phyloP scores from a whole-genome alignment of 2,888 invertebrate species.

The Pediacus dermestoides region DNA sequence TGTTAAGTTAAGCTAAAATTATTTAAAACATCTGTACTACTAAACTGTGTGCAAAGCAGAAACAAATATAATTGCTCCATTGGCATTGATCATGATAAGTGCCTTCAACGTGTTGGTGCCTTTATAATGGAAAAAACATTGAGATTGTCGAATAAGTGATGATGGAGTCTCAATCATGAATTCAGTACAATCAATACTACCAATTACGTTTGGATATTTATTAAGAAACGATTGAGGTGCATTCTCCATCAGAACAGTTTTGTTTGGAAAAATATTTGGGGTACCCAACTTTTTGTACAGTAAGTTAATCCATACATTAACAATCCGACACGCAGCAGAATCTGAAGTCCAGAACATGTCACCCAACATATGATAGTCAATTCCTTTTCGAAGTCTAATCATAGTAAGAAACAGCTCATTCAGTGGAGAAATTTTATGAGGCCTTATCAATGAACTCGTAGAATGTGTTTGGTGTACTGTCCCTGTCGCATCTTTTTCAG shows the following conservation, averaged over 20 bases:
- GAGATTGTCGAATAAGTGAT: conserved; percentile 17
- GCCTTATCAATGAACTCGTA: neutral
- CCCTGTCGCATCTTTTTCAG: neutral
- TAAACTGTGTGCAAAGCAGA: conserved; percentile 21
- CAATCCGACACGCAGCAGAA: neutral
- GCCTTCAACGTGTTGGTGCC: conserved; percentile 21
- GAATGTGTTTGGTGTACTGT: neutral
- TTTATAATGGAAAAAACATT: conserved; percentile 24
- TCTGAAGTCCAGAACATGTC: neutral
- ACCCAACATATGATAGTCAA: neutral
- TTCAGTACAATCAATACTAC: conserved; percentile 19
- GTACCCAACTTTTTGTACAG: neutral
- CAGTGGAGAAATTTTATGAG: neutral
- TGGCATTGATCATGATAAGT: conserved; percentile 22
- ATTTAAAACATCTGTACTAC: too few species aligned
- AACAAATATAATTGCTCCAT: conserved; percentile 22
- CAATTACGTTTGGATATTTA: conserved; percentile 1
- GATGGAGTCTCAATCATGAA: conserved; percentile 21
- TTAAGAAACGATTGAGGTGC: neutral
- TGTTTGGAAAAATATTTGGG: neutral
- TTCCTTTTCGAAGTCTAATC: neutral
- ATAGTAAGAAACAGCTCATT: neutral
- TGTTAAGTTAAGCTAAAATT: too few species aligned
- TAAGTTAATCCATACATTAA: neutral
- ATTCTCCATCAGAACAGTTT: neutral